Base-by-base conservation (phyloP, 2,888 invertebrate genomes). In the Nephrocerus scutellatus region DNA sequence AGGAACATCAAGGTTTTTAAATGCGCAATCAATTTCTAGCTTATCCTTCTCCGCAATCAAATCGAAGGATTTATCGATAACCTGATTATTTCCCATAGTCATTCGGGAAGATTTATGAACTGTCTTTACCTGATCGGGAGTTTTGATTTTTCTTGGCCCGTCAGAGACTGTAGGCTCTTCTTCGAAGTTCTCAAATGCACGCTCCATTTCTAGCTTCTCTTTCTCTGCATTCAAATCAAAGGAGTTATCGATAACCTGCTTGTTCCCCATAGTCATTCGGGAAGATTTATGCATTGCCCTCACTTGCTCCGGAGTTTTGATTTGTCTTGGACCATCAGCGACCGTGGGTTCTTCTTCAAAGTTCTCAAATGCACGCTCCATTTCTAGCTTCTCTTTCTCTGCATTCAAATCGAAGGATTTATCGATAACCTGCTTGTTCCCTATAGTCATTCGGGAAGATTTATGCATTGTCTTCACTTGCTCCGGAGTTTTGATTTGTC, bases 101-200 rank as follows among this genome's bases (percentile, higher is more conserved):
- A n/a, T n/a, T n/a, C n/a, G n/a, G n/a, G n/a, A n/a, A n/a, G n/a
- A n/a, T n/a, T n/a, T n/a, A n/a, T n/a, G n/a, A n/a, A n/a, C n/a
- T n/a, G n/a, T n/a, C n/a, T n/a, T n/a, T n/a, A n/a, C n/a, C n/a
- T n/a, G n/a, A n/a, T n/a, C n/a, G n/a, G n/a, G n/a, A n/a, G n/a
- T n/a, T n/a, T n/a, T n/a, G n/a, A n/a, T n/a, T n/a, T n/a, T n/a
- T n/a, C n/a, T n/a, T n/a, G n/a, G 22, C 19, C 26, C 22, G 6
- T 23, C 2, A 6, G 12, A 3, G 5, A 19, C 7, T 7, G 10
- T 20, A 4, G 35, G 38, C 15, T 41, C 22, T 6, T 41, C 40
- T 25, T 40, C 18, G 6, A 44, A 44, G 8, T 41, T 38, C 8
- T 38, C 28, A 21, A 43, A 32, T 3, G 38, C 43, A 10, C 22